phyloP scores from a whole-genome alignment of 2,888 invertebrate species.

The Phorcus lineatus region DNA sequence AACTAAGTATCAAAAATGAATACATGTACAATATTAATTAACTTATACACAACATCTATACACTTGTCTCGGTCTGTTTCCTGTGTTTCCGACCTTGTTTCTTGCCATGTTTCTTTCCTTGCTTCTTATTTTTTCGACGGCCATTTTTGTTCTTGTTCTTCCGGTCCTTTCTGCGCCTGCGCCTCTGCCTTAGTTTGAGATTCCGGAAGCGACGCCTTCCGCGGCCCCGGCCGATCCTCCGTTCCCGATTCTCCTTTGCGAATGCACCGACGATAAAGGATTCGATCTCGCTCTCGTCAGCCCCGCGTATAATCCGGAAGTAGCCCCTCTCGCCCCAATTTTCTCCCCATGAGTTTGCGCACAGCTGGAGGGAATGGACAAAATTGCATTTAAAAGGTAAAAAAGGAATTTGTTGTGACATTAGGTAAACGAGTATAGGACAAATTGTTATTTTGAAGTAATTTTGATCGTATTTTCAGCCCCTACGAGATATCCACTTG shows the following conservation, averaged over 20 bases:
- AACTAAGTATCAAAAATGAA: too few relatives aligned
- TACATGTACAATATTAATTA: too few relatives aligned
- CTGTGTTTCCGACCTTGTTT: neutral
- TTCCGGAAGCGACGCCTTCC: neutral
- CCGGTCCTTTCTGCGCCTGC: neutral
- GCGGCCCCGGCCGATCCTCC: conserved; percentile 42
- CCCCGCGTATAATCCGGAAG: conserved; percentile 90
- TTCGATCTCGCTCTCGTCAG: conserved; percentile 92
- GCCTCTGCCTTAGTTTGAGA: conserved; percentile 3
- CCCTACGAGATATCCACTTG: too few relatives aligned
- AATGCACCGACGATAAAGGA: conserved; percentile 89
- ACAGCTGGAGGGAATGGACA: conserved; percentile 80
- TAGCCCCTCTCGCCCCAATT: conserved; percentile 94
- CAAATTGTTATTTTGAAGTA: too few relatives aligned
- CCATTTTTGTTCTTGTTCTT: neutral
- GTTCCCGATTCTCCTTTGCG: conserved; percentile 68
- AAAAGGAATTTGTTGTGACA: too few relatives aligned
- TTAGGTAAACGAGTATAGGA: too few relatives aligned
- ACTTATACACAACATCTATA: too few relatives aligned
- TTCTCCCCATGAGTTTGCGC: conserved; percentile 94
- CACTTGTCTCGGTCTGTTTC: too few relatives aligned
- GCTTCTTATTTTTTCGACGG: neutral
- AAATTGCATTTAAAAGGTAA: too few relatives aligned
- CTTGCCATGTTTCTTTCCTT: neutral
- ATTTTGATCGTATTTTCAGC: too few relatives aligned